phyloP scores from a whole-genome alignment of 2,888 invertebrate species.

The Aphodius sticticus region DNA sequence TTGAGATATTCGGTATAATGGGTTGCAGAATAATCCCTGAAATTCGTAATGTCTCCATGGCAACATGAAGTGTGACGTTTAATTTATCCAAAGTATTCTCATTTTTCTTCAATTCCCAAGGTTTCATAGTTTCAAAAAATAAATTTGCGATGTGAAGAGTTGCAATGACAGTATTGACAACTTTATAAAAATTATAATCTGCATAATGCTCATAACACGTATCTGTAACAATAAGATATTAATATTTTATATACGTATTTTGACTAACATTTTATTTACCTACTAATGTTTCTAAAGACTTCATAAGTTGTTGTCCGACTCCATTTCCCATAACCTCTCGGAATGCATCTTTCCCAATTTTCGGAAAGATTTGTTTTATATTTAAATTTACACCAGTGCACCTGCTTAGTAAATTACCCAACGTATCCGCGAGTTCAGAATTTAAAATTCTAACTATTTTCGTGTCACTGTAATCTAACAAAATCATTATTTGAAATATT shows the following conservation, averaged over 20 bases:
- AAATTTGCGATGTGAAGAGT: slow-evolving; percentile 81
- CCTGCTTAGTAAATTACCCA: slow-evolving; percentile 89
- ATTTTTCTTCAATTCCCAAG: slow-evolving; percentile 84
- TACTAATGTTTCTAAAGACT: slow-evolving; percentile 65
- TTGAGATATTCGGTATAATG: slow-evolving; percentile 78
- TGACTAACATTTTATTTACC: slow-evolving; percentile 57
- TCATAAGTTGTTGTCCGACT: slow-evolving; percentile 65
- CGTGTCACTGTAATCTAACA: slow-evolving; percentile 82
- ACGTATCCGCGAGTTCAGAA: slow-evolving; percentile 88
- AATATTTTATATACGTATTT: background rate
- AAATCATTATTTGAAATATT: slow-evolving; percentile 21
- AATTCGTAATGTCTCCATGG: slow-evolving; percentile 85
- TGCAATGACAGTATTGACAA: slow-evolving; percentile 78
- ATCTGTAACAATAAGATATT: slow-evolving; percentile 57
- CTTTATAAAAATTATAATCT: slow-evolving; percentile 83
- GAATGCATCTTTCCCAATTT: slow-evolving; percentile 62
- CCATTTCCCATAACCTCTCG: slow-evolving; percentile 58
- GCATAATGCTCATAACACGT: slow-evolving; percentile 74
- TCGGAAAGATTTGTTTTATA: slow-evolving; percentile 77
- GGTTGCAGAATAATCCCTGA: slow-evolving; percentile 85
- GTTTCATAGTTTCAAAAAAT: slow-evolving; percentile 86
- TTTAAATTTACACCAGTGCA: slow-evolving; percentile 82
- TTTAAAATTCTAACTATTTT: slow-evolving; percentile 82
- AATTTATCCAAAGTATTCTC: slow-evolving; percentile 61
- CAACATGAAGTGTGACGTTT: slow-evolving; percentile 79